phyloP scores from a whole-genome alignment of 2,888 invertebrate genomes.

The Antheraea assamensis region DNA sequence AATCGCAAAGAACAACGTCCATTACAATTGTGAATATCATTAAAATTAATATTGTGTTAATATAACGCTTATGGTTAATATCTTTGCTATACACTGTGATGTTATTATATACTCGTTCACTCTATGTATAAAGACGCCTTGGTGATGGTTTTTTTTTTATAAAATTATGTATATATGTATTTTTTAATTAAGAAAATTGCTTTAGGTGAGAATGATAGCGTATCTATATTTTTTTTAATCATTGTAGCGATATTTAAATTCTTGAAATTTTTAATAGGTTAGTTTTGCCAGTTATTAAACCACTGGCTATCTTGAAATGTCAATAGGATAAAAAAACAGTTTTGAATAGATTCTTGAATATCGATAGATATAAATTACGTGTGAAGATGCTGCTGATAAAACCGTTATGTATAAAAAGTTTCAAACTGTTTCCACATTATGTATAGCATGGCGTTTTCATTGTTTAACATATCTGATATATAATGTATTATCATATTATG shows the following conservation, averaged over 20 bases:
- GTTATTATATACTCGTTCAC: background rate
- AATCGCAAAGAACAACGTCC: background rate
- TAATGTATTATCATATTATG: background rate
- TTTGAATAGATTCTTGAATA: background rate
- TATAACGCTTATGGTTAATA: slow-evolving; percentile 7
- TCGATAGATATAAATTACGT: background rate
- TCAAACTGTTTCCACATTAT: too few species aligned
- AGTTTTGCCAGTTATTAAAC: background rate
- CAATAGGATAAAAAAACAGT: background rate
- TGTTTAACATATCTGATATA: too few species aligned
- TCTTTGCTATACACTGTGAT: slow-evolving; percentile 2
- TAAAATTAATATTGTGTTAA: slow-evolving; percentile 13
- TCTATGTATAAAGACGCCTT: background rate
- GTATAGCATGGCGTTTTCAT: too few species aligned
- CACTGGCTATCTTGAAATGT: background rate
- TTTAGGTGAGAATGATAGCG: background rate
- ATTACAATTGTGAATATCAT: slow-evolving; percentile 10
- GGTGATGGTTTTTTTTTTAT: slow-evolving; percentile 9
- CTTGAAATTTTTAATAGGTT: background rate
- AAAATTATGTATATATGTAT: background rate
- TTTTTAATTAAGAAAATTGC: background rate
- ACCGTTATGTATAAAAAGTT: too few species aligned
- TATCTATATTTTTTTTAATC: background rate
- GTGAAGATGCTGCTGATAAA: too few species aligned
- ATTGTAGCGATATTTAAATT: background rate